A percentile compares a stretch with the other conserved stretches of the same genome.
phyloP scores from a whole-genome alignment of 2,888 invertebrate species.

The Caenorhabditis sp. region DNA sequence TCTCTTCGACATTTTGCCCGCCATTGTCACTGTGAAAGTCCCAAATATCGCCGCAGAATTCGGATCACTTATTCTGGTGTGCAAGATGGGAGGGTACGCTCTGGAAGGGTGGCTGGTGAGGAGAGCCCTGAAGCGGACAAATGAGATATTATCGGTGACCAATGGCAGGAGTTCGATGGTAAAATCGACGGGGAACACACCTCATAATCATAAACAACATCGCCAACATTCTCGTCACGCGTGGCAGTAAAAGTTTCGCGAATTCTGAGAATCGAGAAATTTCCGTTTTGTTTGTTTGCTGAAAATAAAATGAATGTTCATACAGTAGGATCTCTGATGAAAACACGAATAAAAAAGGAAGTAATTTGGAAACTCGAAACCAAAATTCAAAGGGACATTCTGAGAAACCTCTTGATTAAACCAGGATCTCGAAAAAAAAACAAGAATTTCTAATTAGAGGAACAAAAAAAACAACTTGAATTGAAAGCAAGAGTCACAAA shows the following conservation, averaged over 20 bases:
- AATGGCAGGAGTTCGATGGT: slow-evolving; percentile 2
- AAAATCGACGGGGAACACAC: neutral
- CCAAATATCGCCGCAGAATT: neutral
- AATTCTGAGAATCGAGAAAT: too few species aligned
- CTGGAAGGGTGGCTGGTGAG: slow-evolving; percentile 5
- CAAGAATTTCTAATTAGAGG: too few species aligned
- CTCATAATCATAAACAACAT: neutral
- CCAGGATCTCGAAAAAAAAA: too few species aligned
- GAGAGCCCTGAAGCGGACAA: slow-evolving; percentile 5
- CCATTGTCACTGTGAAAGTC: neutral
- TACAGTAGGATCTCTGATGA: too few species aligned
- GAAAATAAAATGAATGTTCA: too few species aligned
- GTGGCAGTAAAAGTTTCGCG: neutral
- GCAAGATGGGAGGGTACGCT: slow-evolving; percentile 19
- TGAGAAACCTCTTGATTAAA: too few species aligned
- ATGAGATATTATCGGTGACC: neutral
- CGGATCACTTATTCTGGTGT: slow-evolving; percentile 12
- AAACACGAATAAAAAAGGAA: too few species aligned
- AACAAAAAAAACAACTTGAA: too few species aligned
- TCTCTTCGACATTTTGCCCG: slow-evolving; percentile 5
- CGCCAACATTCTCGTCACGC: neutral
- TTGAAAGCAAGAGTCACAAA: too few species aligned
- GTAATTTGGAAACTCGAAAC: too few species aligned
- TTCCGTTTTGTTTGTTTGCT: too few species aligned
- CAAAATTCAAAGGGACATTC: too few species aligned